Conservation (phyloP, 2,113 vertebrate species). For the Acrocephalus kingi region DNA sequence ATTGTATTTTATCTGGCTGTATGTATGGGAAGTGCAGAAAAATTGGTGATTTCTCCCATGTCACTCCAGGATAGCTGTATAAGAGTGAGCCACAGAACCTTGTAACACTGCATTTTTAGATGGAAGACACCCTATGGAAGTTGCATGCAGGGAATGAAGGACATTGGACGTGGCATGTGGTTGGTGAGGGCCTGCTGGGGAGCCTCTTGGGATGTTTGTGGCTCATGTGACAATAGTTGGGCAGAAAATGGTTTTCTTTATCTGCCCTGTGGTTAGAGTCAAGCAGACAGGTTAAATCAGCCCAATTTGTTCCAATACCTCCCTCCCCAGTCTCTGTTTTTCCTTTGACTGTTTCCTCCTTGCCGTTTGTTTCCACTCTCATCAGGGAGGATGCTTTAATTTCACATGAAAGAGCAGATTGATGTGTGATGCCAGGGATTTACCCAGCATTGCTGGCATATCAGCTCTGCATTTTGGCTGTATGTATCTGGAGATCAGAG, state of each 20-base stretch:
- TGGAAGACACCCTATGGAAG: background rate
- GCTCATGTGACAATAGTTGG: background rate
- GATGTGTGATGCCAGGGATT: slow-evolving; percentile 42
- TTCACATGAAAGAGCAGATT: slow-evolving; percentile 49
- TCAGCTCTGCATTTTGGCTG: background rate
- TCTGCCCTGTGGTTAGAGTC: background rate
- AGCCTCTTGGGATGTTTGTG: background rate
- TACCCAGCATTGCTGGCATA: slow-evolving; percentile 45
- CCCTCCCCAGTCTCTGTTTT: background rate
- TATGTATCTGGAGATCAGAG: background rate
- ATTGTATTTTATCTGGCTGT: background rate
- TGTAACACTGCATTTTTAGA: background rate
- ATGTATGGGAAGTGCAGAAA: background rate
- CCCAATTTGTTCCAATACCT: background rate
- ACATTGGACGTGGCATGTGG: background rate
- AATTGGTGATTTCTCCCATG: background rate
- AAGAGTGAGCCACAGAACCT: background rate
- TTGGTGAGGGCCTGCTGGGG: background rate
- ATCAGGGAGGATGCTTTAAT: background rate
- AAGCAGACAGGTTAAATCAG: background rate
- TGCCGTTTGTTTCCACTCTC: background rate
- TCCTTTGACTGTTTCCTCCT: background rate
- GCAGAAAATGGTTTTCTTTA: background rate
- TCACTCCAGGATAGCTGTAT: background rate
- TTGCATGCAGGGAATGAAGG: background rate